Evolutionary conservation across 2,888 invertebrate species (phyloP).

Genomic region (Lasioglossum villosulum): DNA sequence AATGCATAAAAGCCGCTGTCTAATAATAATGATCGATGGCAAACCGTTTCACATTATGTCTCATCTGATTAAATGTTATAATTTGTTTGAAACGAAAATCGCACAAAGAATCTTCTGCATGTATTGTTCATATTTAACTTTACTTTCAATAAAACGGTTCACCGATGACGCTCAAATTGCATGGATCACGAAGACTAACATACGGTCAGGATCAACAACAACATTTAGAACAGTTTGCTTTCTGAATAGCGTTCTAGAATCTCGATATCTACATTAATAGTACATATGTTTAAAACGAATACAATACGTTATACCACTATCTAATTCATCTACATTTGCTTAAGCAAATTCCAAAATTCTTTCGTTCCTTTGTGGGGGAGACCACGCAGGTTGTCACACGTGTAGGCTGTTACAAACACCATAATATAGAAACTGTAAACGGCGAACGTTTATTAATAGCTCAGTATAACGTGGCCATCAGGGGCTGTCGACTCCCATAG

Average conservation of each 20-base stretch:
- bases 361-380: background rate
- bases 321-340: background rate
- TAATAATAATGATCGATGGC: background rate
- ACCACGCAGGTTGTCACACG: too few relatives aligned
- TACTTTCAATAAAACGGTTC: background rate
- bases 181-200: background rate
- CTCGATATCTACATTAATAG: conserved; percentile 18
- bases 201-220: conserved; percentile 28
- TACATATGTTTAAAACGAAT: conserved; percentile 19
- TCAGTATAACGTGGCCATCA: too few relatives aligned
- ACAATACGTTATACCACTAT: conserved; percentile 7
- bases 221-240: conserved; percentile 3
- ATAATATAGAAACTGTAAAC: too few relatives aligned
- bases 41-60: background rate
- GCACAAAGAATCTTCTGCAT: background rate
- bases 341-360: conserved; percentile 6
- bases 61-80: background rate
- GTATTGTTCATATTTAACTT: background rate
- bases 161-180: background rate
- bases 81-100: background rate
- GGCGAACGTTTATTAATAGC: too few relatives aligned
- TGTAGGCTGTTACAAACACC: too few relatives aligned
- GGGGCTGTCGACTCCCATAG: too few relatives aligned
- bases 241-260: background rate
- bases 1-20: too few relatives aligned